Evolutionary conservation across 2,888 invertebrate species (phyloP).

Genomic region (Agrotis puta): DNA sequence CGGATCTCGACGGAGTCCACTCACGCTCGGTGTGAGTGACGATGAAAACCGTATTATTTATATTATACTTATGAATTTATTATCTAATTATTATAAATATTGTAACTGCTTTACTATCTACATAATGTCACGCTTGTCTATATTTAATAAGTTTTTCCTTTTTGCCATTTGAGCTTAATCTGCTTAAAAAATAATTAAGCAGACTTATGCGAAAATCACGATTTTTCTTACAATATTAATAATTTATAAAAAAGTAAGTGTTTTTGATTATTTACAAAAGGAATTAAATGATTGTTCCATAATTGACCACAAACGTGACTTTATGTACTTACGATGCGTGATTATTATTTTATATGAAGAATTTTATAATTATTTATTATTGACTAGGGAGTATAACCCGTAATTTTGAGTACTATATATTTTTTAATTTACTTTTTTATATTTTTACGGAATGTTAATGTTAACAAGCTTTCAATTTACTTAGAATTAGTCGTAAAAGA

Average conservation of each 20-base stretch:
- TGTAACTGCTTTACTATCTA: conserved; percentile 6
- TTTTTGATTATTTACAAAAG: conserved; percentile 5
- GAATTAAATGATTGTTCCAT: neutral
- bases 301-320: conserved; percentile 8
- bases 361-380: conserved; percentile 5
- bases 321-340: conserved; percentile 13
- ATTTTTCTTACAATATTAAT: conserved; percentile 8
- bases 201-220: neutral
- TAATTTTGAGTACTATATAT: neutral
- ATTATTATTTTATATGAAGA: conserved; percentile 16
- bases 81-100: conserved; percentile 9
- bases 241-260: neutral
- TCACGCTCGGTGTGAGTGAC: neutral
- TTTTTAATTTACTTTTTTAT: neutral
- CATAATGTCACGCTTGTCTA: conserved; percentile 13
- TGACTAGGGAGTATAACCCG: conserved; percentile 13
- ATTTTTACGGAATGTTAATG: conserved; percentile 6
- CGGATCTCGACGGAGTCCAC: neutral
- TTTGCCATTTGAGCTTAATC: neutral
- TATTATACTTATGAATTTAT: neutral
- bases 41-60: neutral
- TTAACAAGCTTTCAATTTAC: conserved; percentile 11
- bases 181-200: conserved; percentile 3
- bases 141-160: neutral
- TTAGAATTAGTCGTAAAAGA: conserved; percentile 37